phyloP scores from a whole-genome alignment of 2,888 invertebrate species.

The Andrena camellia region DNA sequence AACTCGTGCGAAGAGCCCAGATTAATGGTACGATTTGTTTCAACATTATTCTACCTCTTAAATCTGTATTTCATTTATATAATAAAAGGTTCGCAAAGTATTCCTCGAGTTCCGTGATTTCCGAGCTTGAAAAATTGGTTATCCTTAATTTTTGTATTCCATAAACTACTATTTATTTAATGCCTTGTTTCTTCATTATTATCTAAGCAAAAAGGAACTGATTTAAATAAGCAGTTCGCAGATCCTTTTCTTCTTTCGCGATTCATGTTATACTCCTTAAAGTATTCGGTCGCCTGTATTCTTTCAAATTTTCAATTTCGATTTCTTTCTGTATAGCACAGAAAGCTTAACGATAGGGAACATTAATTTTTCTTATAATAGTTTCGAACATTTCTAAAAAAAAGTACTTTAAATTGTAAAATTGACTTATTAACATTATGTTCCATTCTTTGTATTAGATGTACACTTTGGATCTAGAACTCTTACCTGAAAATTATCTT shows the following conservation, averaged over 20 bases:
- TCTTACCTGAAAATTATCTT: not conserved
- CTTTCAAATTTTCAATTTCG: too few relatives aligned
- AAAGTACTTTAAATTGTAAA: too few relatives aligned
- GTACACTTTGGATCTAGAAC: too few relatives aligned
- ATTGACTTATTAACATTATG: too few relatives aligned
- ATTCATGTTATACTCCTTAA: too few relatives aligned
- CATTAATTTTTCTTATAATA: too few relatives aligned
- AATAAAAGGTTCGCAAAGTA: slow-evolving; percentile 27
- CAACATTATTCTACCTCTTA: not conserved
- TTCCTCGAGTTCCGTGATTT: slow-evolving; percentile 11
- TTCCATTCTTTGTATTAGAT: too few relatives aligned
- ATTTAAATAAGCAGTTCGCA: not conserved
- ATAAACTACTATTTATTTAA: not conserved
- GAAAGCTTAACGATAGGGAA: too few relatives aligned
- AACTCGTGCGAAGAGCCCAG: slow-evolving; percentile 88
- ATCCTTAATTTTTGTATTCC: slow-evolving; percentile 1
- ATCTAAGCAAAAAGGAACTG: not conserved
- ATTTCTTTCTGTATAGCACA: too few relatives aligned
- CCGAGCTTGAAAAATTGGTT: not conserved
- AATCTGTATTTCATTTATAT: slow-evolving; percentile 31
- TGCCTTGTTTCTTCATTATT: not conserved
- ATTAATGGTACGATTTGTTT: slow-evolving; percentile 85
- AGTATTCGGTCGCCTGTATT: too few relatives aligned
- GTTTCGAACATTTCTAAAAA: too few relatives aligned
- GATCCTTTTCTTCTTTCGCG: too few relatives aligned